Conservation (phyloP, 2,888 invertebrate species). For the Xanthorhoe designata region DNA sequence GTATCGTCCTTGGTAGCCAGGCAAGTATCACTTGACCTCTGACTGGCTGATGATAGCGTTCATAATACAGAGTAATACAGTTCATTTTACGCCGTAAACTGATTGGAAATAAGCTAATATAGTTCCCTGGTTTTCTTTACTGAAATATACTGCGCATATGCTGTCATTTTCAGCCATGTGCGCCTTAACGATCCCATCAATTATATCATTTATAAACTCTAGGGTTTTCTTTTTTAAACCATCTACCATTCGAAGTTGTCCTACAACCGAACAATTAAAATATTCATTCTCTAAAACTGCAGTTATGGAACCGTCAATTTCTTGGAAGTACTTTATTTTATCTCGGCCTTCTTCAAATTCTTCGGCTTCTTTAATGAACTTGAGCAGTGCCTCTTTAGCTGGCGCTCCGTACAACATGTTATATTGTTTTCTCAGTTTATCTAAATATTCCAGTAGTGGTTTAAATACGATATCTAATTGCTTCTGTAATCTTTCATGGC, state of each 20-base stretch:
- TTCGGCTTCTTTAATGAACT: slow-evolving; percentile 79
- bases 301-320: slow-evolving; percentile 86
- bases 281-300: slow-evolving; percentile 88
- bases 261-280: slow-evolving; percentile 87
- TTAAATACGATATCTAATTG: slow-evolving; percentile 83
- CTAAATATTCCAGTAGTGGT: slow-evolving; percentile 85
- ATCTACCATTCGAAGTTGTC: slow-evolving; percentile 87
- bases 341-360: slow-evolving; percentile 86
- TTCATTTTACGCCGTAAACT: too few species aligned
- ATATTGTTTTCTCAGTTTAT: slow-evolving; percentile 83
- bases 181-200: slow-evolving; percentile 86
- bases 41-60: too few species aligned
- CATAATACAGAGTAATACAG: too few species aligned
- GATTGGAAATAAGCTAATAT: too few species aligned
- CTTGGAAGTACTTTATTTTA: slow-evolving; percentile 86
- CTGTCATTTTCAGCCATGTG: slow-evolving; percentile 88
- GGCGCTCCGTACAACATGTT: slow-evolving; percentile 82
- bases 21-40: too few species aligned
- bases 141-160: slow-evolving; percentile 83
- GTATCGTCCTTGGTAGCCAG: too few species aligned
- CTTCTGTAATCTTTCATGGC: slow-evolving; percentile 78
- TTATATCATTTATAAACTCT: slow-evolving; percentile 86
- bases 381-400: slow-evolving; percentile 73
- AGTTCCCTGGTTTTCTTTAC: too few species aligned
- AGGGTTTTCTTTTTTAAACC: slow-evolving; percentile 86